Evolutionary conservation across 2,113 vertebrate species (phyloP).

Genomic region (Apistogramma diplotaenia): DNA sequence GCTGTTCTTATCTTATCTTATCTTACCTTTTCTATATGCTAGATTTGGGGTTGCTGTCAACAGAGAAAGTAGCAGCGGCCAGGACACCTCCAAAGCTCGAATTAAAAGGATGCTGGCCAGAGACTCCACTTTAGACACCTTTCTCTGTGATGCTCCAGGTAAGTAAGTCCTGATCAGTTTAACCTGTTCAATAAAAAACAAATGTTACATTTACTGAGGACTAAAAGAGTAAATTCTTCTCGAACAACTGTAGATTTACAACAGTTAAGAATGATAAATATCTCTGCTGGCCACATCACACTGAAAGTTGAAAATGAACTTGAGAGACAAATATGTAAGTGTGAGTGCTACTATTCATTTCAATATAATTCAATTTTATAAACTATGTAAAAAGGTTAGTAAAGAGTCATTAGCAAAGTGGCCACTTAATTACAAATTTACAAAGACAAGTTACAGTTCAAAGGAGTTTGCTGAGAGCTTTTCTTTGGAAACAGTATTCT

Average conservation of each 20-base stretch:
- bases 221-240: neutral
- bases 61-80: constrained; percentile 36
- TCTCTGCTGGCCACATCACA: neutral
- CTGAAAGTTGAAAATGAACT: neutral
- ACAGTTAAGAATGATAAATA: neutral
- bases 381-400: neutral
- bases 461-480: neutral
- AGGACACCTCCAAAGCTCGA: constrained; percentile 54
- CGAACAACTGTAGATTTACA: neutral
- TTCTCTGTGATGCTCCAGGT: constrained; percentile 92
- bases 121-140: constrained; percentile 79
- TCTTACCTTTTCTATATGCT: neutral
- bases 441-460: neutral
- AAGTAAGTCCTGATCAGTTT: neutral
- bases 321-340: neutral
- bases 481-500: neutral
- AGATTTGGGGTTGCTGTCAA: constrained; percentile 33
- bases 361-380: neutral
- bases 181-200: neutral
- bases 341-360: neutral
- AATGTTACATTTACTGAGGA: neutral
- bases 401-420: neutral
- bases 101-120: constrained; percentile 86
- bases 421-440: neutral
- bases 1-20: no score